These are phyloP conservation scores for Xiphophorus birchmanni DNA, from an alignment of 2,797 vertebrate species.

Conservation along the genomic window DNA sequence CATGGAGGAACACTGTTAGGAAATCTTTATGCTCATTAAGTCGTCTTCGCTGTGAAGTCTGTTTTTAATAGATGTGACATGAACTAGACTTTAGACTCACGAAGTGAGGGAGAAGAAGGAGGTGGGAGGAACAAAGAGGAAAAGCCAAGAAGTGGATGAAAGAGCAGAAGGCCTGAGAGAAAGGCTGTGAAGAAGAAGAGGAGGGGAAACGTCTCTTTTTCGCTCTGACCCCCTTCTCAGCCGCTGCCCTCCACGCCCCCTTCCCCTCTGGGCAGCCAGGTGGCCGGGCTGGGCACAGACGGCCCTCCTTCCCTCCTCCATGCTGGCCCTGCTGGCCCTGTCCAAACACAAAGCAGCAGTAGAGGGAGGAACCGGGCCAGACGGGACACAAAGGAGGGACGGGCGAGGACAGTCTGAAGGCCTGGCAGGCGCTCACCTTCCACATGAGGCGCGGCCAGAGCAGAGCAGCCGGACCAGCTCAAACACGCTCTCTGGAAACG, in stretches of 20 bases:
- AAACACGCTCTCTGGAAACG: not conserved
- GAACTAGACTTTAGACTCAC: slow-evolving; percentile 3
- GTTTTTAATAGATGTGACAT: slow-evolving; percentile 13
- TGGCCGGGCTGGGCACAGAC: slow-evolving; percentile 77
- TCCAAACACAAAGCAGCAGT: slow-evolving; percentile 64
- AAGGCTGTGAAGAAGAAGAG: slow-evolving; percentile 27
- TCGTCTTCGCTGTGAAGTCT: not conserved
- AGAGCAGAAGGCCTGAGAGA: slow-evolving; percentile 52
- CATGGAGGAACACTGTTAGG: not conserved
- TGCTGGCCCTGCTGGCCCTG: slow-evolving; percentile 70
- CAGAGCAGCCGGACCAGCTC: slow-evolving; percentile 27
- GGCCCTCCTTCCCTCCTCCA: slow-evolving; percentile 74
- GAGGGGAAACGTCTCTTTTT: slow-evolving; percentile 58
- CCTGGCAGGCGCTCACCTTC: slow-evolving; percentile 48
- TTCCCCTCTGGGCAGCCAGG: slow-evolving; percentile 78
- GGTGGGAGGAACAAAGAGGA: slow-evolving; percentile 24
- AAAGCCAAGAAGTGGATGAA: slow-evolving; percentile 24
- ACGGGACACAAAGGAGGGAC: slow-evolving; percentile 60
- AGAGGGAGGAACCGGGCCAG: slow-evolving; percentile 61
- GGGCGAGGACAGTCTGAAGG: slow-evolving; percentile 54
- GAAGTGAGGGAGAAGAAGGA: slow-evolving; percentile 4
- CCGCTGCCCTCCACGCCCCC: slow-evolving; percentile 63
- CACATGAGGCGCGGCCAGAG: slow-evolving; percentile 28
- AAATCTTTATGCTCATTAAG: not conserved
- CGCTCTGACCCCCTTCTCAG: slow-evolving; percentile 67